phyloP scores from a whole-genome alignment of 1,140 invertebrate genomes.

The Zaprionus capensis region DNA sequence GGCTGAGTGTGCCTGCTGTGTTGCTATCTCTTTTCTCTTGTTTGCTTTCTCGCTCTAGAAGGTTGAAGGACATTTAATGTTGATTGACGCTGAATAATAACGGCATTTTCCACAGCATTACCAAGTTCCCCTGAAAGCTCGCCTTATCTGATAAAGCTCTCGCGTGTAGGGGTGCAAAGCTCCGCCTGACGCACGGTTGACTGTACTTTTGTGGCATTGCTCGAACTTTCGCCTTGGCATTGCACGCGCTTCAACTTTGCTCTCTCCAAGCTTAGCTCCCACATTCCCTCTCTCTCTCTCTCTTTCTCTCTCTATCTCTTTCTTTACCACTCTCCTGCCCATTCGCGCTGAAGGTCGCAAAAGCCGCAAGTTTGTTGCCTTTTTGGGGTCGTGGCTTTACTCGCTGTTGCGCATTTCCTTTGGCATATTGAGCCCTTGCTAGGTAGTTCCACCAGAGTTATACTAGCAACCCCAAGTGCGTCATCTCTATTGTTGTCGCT shows the following conservation, averaged over 20 bases:
- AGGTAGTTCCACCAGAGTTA: constrained; percentile 18
- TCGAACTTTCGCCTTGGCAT: constrained; percentile 76
- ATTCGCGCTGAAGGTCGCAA: constrained; percentile 45
- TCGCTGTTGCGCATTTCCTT: constrained; percentile 74
- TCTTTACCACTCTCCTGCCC: background rate
- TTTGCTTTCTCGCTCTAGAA: background rate
- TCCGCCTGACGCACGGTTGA: constrained; percentile 56
- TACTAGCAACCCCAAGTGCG: constrained; percentile 50
- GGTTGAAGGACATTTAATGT: constrained; percentile 56
- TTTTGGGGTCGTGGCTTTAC: constrained; percentile 35
- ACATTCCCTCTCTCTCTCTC: constrained; percentile 16
- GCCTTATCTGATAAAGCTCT: constrained; percentile 14
- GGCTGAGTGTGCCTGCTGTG: constrained; percentile 45
- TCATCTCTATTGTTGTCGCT: constrained; percentile 59
- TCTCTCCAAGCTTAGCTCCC: constrained; percentile 24
- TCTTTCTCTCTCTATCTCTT: constrained; percentile 19
- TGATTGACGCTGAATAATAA: constrained; percentile 60
- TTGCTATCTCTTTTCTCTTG: constrained; percentile 6
- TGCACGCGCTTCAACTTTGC: constrained; percentile 75
- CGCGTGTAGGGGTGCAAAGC: constrained; percentile 31
- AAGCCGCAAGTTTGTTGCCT: constrained; percentile 46
- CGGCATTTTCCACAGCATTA: constrained; percentile 41
- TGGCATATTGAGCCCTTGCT: constrained; percentile 17
- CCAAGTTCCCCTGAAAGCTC: constrained; percentile 43
- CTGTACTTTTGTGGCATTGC: constrained; percentile 74